These are phyloP conservation scores for Enteromius radiatus DNA, from an alignment of 2,797 vertebrate genomes.

Conservation along the genomic window DNA sequence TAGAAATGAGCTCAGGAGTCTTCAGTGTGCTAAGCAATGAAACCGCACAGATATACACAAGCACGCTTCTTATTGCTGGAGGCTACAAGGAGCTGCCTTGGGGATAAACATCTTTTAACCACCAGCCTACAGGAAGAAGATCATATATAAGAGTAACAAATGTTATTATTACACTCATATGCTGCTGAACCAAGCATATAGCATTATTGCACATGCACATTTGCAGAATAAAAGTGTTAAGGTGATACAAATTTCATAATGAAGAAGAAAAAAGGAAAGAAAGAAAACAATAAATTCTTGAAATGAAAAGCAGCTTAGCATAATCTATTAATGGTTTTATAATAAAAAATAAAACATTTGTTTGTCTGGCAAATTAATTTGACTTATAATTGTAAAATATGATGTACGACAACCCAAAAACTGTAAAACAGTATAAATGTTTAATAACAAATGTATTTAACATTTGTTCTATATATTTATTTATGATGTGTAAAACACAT, in stretches of 20 bases:
- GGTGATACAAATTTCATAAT: not conserved
- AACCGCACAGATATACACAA: not conserved
- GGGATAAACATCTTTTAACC: conserved; percentile 41
- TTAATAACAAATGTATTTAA: not conserved
- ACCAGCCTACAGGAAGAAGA: conserved; percentile 26
- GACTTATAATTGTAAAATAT: not conserved
- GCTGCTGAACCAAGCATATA: not conserved
- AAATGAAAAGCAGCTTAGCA: not conserved
- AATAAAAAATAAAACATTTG: not conserved
- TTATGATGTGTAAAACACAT: not conserved
- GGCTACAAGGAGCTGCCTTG: conserved; percentile 7
- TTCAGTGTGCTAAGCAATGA: not conserved
- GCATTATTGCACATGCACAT: not conserved
- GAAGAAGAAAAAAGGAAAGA: not conserved
- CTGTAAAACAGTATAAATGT: not conserved
- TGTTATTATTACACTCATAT: not conserved
- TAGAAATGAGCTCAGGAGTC: conserved; percentile 12
- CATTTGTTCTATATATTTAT: not conserved
- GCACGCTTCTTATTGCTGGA: conserved; percentile 9
- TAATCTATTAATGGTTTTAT: not conserved
- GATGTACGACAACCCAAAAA: not conserved
- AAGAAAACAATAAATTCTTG: not conserved
- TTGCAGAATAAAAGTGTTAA: not conserved
- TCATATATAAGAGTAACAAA: conserved; percentile 24
- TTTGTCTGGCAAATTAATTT: not conserved